A percentile compares a stretch with the other conserved stretches of the same genome.
These are phyloP conservation scores for Sebastes minor DNA, from an alignment of 2,797 vertebrate genomes.

Conservation along the genomic window DNA sequence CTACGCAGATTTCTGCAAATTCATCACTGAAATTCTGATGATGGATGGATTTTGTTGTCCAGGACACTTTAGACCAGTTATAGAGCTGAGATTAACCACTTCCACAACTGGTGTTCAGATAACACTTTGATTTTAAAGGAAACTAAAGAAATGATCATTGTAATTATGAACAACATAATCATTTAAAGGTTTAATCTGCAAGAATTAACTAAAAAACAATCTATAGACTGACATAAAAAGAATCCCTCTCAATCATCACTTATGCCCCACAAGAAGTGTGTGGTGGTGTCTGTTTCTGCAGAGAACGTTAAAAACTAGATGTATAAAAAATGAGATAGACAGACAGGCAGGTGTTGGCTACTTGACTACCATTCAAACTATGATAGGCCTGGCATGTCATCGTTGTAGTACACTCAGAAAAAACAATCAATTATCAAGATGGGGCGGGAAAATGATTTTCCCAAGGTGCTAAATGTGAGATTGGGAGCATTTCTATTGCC, in stretches of 20 bases:
- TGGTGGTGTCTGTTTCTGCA: too few relatives aligned
- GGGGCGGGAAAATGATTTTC: conserved; percentile 77
- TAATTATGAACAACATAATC: not conserved
- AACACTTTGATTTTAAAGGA: not conserved
- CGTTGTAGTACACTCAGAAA: conserved; percentile 82
- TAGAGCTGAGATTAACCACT: not conserved
- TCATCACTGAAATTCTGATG: conserved; percentile 59
- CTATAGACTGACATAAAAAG: too few relatives aligned
- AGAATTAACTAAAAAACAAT: too few relatives aligned
- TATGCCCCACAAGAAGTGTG: too few relatives aligned
- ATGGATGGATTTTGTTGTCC: conserved; percentile 9
- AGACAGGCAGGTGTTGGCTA: conserved; percentile 62
- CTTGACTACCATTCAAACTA: conserved; percentile 83
- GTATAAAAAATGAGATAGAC: not conserved
- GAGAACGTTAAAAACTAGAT: too few relatives aligned
- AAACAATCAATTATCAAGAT: conserved; percentile 85
- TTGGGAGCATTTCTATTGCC: too few relatives aligned
- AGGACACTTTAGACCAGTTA: not conserved
- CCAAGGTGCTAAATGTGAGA: not conserved
- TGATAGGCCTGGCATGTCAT: conserved; percentile 88
- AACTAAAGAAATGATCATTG: not conserved
- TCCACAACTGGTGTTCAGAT: not conserved
- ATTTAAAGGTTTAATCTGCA: too few relatives aligned
- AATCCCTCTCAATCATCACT: too few relatives aligned
- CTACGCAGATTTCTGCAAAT: conserved; percentile 31